Conservation (phyloP, 2,113 vertebrate species). For the Lepisosteus oculatus region DNA sequence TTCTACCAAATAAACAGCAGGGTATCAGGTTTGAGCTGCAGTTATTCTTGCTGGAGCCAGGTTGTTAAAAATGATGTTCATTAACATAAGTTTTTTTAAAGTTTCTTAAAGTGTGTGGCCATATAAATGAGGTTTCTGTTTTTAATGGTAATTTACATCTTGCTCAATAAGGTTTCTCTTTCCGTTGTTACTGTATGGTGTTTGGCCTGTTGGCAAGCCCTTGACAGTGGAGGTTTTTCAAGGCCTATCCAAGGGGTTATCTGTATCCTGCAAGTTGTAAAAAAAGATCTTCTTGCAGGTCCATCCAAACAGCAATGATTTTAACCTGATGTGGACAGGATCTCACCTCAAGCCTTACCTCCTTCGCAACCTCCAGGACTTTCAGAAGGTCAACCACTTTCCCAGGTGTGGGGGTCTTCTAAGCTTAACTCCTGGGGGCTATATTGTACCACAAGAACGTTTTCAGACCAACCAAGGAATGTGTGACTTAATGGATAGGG, state of each 20-base stretch:
- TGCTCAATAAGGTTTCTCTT: conserved; percentile 2
- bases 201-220: background rate
- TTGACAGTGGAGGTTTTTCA: background rate
- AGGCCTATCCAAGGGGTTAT: background rate
- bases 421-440: background rate
- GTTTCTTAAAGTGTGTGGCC: no score
- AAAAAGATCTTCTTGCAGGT: conserved; percentile 60
- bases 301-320: conserved; percentile 86
- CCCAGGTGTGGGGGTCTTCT: conserved; percentile 72
- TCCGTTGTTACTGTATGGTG: background rate
- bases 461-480: no score
- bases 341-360: conserved; percentile 90
- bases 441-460: no score
- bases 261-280: conserved; percentile 6
- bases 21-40: conserved; percentile 21
- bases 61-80: conserved; percentile 30
- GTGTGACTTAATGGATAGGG: no score
- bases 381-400: conserved; percentile 97
- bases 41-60: conserved; percentile 14
- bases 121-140: conserved; percentile 21
- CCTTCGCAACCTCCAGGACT: conserved; percentile 84
- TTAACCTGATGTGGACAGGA: conserved; percentile 98
- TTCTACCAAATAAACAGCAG: conserved; percentile 25
- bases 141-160: conserved; percentile 22
- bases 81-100: background rate